phyloP scores from a whole-genome alignment of 2,888 invertebrate species.

The Caenorhabditis drosophilae region DNA sequence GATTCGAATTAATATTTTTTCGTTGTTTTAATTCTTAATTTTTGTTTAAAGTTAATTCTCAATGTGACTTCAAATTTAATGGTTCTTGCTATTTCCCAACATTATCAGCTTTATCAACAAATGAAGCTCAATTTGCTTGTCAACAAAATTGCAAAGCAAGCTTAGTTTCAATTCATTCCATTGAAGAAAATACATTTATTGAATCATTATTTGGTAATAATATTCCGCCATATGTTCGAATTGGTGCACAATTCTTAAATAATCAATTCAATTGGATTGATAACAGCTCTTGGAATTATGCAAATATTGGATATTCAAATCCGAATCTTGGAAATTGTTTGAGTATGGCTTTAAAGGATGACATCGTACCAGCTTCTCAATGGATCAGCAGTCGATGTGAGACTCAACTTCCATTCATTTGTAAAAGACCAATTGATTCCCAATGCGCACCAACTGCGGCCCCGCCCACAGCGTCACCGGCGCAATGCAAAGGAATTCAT shows the following conservation, averaged over 20 bases:
- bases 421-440: constrained; percentile 8
- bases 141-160: neutral
- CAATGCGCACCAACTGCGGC: constrained; percentile 21
- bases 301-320: neutral
- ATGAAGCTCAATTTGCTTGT: neutral
- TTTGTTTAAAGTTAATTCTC: no score
- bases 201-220: neutral
- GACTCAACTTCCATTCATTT: constrained; percentile 23
- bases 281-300: neutral
- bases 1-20: neutral
- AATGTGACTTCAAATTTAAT: no score
- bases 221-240: neutral
- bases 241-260: neutral
- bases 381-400: constrained; percentile 36
- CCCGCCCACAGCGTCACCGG: constrained; percentile 18
- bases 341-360: neutral
- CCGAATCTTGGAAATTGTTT: neutral
- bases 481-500: constrained; percentile 16
- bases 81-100: neutral
- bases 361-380: constrained; percentile 7
- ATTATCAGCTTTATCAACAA: no score
- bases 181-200: neutral
- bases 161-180: neutral
- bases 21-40: no score
- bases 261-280: neutral